Conservation (phyloP, 2,113 vertebrate genomes). For the Phainopepla nitens region DNA sequence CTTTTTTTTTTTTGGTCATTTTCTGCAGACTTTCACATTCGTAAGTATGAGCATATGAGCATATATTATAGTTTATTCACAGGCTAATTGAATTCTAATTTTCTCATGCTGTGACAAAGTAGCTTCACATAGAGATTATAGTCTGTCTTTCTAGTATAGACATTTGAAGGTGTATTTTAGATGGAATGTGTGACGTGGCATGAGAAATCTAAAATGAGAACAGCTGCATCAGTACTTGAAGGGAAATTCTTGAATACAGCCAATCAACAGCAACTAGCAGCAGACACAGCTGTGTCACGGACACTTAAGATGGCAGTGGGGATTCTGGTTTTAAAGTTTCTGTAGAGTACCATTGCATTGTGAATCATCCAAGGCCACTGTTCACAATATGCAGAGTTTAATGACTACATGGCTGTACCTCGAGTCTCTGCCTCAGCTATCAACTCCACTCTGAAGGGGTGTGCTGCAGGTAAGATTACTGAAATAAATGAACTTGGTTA, state of each 20-base stretch:
- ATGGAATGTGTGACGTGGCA: neutral
- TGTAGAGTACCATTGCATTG: fast-evolving
- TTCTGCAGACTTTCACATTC: neutral
- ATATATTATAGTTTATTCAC: neutral
- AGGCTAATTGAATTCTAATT: neutral
- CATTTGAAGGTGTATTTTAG: neutral
- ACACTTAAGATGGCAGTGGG: neutral
- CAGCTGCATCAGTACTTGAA: neutral
- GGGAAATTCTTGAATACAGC: neutral
- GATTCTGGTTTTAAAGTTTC: neutral
- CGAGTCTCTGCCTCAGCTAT: neutral
- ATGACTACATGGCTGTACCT: neutral
- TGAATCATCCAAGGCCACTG: neutral
- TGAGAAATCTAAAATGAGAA: neutral
- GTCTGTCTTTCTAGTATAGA: neutral
- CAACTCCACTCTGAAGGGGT: neutral
- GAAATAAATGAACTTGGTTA: neutral
- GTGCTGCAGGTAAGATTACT: neutral
- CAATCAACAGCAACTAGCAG: neutral
- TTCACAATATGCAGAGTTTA: neutral
- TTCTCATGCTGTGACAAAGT: neutral
- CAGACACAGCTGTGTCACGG: neutral
- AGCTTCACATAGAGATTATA: neutral
- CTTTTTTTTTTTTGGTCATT: neutral
- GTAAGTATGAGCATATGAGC: neutral